These are phyloP conservation scores for Delphinus delphis DNA, from an alignment of 2,113 vertebrate genomes.

Conservation along the genomic window DNA sequence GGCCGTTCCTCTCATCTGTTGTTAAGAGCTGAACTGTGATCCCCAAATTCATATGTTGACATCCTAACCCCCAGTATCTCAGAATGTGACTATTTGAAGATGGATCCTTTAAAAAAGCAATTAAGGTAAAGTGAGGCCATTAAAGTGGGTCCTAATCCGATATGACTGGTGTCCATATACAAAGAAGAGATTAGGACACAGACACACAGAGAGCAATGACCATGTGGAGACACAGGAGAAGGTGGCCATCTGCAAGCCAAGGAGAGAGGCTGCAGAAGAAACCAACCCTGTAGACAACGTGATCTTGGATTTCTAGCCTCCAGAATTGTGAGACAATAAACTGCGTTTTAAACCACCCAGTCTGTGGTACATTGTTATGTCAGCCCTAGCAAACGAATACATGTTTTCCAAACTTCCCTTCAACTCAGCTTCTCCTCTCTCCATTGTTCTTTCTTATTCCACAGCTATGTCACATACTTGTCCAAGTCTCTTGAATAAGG, in stretches of 20 bases:
- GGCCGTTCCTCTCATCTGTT: background rate
- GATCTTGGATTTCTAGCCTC: background rate
- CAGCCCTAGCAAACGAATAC: background rate
- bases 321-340: background rate
- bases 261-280: background rate
- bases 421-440: background rate
- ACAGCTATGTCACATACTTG: background rate
- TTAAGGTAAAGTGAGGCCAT: background rate
- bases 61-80: background rate
- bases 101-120: background rate
- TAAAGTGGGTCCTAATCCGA: too few species aligned
- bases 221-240: background rate
- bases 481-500: background rate
- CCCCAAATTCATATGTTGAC: background rate
- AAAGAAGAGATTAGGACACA: background rate
- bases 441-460: background rate
- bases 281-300: fast-evolving
- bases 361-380: background rate
- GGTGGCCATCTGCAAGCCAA: background rate
- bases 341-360: background rate
- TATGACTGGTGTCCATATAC: background rate
- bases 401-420: background rate
- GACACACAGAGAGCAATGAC: background rate
- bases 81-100: background rate
- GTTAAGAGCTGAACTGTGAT: background rate